A percentile compares a stretch with the other conserved stretches of the same genome.
phyloP scores from a whole-genome alignment of 1,140 invertebrate species.

The Drosophila sulfurigaster region DNA sequence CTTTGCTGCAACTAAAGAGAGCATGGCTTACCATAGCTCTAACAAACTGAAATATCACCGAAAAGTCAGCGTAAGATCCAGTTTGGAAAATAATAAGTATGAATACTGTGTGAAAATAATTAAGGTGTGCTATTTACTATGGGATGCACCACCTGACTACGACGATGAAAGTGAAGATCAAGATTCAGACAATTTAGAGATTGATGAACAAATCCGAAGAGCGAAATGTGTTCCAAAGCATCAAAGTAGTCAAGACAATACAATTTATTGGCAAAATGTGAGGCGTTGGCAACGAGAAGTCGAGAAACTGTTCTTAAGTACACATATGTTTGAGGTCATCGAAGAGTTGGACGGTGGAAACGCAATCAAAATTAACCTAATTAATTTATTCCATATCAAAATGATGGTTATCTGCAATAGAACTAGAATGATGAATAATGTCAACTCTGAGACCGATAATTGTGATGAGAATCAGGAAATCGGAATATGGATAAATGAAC shows the following conservation, averaged over 20 bases:
- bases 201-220: conserved; percentile 3
- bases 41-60: background rate
- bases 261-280: conserved; percentile 17
- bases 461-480: conserved; percentile 5
- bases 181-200: background rate
- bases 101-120: conserved; percentile 56
- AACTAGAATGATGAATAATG: background rate
- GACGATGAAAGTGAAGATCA: background rate
- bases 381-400: conserved; percentile 27
- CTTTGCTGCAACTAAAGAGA: background rate
- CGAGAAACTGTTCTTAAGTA: conserved; percentile 23
- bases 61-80: background rate
- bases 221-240: conserved; percentile 23
- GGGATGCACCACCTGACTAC: conserved; percentile 37
- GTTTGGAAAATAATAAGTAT: background rate
- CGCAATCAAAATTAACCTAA: conserved; percentile 28
- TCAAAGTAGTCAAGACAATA: background rate
- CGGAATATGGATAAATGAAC: conserved; percentile 43
- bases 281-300: conserved; percentile 38
- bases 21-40: background rate
- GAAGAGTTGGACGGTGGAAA: conserved; percentile 4
- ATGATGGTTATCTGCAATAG: conserved; percentile 41
- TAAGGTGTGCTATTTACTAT: conserved; percentile 33
- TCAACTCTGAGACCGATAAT: background rate
- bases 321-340: conserved; percentile 12